These are phyloP conservation scores for Phocides pigmalion DNA, from an alignment of 1,140 invertebrate genomes.

Conservation along the genomic window DNA sequence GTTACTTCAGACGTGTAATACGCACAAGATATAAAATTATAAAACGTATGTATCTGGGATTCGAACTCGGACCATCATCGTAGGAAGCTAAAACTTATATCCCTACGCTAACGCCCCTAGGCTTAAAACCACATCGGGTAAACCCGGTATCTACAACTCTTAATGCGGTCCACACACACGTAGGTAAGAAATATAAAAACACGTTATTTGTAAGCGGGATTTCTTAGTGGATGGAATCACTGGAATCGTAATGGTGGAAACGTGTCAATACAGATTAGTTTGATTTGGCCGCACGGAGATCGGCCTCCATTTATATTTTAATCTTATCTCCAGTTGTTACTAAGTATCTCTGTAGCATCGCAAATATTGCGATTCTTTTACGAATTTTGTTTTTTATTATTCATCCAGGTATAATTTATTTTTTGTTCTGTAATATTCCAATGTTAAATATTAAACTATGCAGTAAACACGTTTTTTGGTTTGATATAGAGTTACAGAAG, in stretches of 20 bases:
- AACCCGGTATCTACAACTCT: neutral
- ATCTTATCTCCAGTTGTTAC: slow-evolving; percentile 39
- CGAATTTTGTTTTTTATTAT: slow-evolving; percentile 11
- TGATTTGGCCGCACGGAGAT: slow-evolving; percentile 53
- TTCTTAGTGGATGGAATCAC: slow-evolving; percentile 56
- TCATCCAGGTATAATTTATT: slow-evolving; percentile 3
- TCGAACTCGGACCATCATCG: too few species aligned
- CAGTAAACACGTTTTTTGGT: too few species aligned
- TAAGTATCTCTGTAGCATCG: slow-evolving; percentile 38
- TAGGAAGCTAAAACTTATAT: neutral
- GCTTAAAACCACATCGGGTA: neutral
- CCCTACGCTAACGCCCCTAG: neutral
- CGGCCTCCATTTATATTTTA: slow-evolving; percentile 44
- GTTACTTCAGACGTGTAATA: too few species aligned
- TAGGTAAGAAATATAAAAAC: slow-evolving; percentile 52
- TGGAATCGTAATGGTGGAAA: slow-evolving; percentile 78
- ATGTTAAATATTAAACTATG: neutral
- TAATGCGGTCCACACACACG: slow-evolving; percentile 29
- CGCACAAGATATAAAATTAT: too few species aligned
- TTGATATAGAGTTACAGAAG: too few species aligned
- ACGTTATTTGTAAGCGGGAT: slow-evolving; percentile 55
- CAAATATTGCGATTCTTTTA: slow-evolving; percentile 31
- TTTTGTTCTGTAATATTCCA: neutral
- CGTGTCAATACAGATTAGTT: slow-evolving; percentile 76
- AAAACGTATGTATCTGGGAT: too few species aligned